Evolutionary conservation across 2,113 vertebrate genomes (phyloP).

Genomic region (Myotis yumanensis): DNA sequence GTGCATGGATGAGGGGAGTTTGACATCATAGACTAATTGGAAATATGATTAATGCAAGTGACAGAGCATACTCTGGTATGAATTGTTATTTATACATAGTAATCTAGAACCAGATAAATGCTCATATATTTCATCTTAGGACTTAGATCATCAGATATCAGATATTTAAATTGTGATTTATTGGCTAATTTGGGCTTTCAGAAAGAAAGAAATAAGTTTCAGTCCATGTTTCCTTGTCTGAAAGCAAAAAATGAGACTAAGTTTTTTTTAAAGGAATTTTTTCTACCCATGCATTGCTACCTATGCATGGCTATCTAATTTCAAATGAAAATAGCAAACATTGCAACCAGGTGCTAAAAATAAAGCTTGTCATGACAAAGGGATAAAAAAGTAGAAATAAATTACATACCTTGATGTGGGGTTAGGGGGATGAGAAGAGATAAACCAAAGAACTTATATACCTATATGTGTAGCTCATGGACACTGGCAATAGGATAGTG

Average conservation of each 20-base stretch:
- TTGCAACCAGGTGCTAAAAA: not conserved
- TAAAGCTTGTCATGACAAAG: not conserved
- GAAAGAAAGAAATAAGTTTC: not conserved
- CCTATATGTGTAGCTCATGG: too few relatives aligned
- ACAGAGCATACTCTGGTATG: not conserved
- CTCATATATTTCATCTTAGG: not conserved
- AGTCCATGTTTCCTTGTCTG: not conserved
- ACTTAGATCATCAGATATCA: not conserved
- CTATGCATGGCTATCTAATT: not conserved
- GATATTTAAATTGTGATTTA: not conserved
- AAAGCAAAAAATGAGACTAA: conserved; percentile 6
- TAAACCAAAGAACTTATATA: too few relatives aligned
- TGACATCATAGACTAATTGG: not conserved
- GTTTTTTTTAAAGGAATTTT: not conserved
- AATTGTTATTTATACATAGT: not conserved
- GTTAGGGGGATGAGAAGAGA: too few relatives aligned
- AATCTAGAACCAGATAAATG: not conserved
- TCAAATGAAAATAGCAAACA: not conserved
- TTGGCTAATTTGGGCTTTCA: not conserved
- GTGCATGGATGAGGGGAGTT: not conserved
- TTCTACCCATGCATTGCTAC: not conserved
- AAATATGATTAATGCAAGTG: not conserved
- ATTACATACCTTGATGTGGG: not conserved
- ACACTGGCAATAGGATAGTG: too few relatives aligned
- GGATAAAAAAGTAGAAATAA: not conserved